Evolutionary conservation across 2,888 invertebrate genomes (phyloP), one percentile per base, ranked within the genome.

Genomic region (Meteorus colon): DNA sequence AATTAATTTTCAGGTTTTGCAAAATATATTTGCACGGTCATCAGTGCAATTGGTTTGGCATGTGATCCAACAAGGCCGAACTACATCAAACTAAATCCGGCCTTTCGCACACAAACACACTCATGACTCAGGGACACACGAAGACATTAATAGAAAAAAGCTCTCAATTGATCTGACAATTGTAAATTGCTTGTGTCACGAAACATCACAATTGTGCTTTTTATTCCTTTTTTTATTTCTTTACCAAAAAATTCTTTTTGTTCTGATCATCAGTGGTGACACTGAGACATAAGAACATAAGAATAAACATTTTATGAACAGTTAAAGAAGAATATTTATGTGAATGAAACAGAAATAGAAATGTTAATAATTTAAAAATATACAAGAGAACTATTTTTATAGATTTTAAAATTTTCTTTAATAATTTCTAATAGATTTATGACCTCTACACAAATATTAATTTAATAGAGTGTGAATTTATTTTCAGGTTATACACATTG

Each of bases 111-210:
- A 19, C 19, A 55, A 55, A 8, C n/a, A 55, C n/a, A 55, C 55
- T 19, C n/a, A 55, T 62, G 62, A 31, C 62, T 16, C 62, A 62
- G 62, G 31, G 62, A 62, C 62, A 62, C 29, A 27, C 62, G 72
- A 77, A 73, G 78, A 81, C 83, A 82, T 81, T 83, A 82, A 81
- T 82, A 81, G 78, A 77, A 69, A 76, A 76, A 80, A 79, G 73
- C 80, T 81, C 82, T 78, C 84, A 83, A 84, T 84, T 84, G 84
- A 84, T 84, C 80, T 83, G 80, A 81, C 79, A 48, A 76, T 76
- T 75, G 78, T 77, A 77, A 82, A 82, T 81, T 79, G 80, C 78
- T 82, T 80, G 55, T 80, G 83, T 81, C 83, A 82, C 80, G 80
- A 79, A 73, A 81, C 45, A 55, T 24, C 19, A n/a, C 55, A 55